Conservation (phyloP, 1,140 invertebrate genomes). For the Leucophenga varia region DNA sequence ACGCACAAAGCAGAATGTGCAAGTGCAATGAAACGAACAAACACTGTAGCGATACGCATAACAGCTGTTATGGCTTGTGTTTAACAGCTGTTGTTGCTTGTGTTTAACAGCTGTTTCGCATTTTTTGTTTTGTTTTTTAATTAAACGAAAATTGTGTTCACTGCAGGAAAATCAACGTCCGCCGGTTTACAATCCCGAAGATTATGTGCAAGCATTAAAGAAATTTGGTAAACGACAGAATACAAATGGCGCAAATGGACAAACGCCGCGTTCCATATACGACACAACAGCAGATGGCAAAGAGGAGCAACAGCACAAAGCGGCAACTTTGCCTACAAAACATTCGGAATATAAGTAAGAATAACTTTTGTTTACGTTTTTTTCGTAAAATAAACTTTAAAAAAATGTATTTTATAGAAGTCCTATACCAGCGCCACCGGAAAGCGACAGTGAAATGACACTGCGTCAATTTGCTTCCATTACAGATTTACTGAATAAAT, state of each 20-base stretch:
- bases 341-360: conserved; percentile 52
- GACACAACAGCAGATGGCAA: conserved; percentile 32
- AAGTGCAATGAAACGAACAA: background rate
- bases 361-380: background rate
- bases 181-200: conserved; percentile 83
- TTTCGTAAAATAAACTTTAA: background rate
- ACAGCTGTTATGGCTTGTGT: no score
- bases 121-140: no score
- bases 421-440: conserved; percentile 60
- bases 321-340: conserved; percentile 46
- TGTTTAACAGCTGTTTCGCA: no score
- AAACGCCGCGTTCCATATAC: conserved; percentile 42
- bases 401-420: conserved; percentile 35
- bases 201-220: conserved; percentile 74
- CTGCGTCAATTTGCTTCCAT: conserved; percentile 81
- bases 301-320: conserved; percentile 23
- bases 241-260: conserved; percentile 26
- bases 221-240: conserved; percentile 70
- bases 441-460: conserved; percentile 76
- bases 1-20: background rate
- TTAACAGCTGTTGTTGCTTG: no score
- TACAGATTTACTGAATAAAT: conserved; percentile 83
- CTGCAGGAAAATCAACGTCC: conserved; percentile 80
- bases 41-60: no score
- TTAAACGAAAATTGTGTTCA: no score